phyloP scores from a whole-genome alignment of 2,888 invertebrate species.

The Lithodes maja region DNA sequence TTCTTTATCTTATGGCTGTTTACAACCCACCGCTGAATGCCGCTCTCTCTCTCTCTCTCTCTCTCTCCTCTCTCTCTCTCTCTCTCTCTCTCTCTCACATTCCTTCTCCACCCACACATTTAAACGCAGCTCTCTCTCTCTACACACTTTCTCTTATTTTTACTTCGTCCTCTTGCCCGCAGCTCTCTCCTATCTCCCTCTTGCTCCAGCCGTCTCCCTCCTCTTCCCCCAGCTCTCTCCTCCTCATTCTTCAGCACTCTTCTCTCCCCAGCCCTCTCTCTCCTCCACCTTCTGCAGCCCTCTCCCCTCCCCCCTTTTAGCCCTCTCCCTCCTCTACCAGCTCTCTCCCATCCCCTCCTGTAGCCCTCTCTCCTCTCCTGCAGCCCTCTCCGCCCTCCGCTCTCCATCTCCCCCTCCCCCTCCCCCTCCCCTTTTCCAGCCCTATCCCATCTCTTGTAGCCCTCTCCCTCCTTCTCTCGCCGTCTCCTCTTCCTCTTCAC shows the following conservation, averaged over 20 bases:
- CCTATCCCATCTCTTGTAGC: not conserved
- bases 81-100: not conserved
- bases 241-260: not conserved
- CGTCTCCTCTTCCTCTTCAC: no score
- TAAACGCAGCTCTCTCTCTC: not conserved
- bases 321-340: not conserved
- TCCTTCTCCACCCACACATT: conserved; percentile 6
- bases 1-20: not conserved
- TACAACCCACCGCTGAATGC: not conserved
- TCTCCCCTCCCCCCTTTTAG: conserved; percentile 5
- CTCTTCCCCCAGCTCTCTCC: conserved; percentile 3
- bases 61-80: no score
- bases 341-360: not conserved
- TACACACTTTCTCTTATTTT: not conserved
- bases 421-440: not conserved
- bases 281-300: not conserved
- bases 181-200: conserved; percentile 4
- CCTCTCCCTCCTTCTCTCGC: not conserved
- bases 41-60: not conserved
- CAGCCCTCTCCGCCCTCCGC: not conserved
- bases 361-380: not conserved
- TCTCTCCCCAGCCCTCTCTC: not conserved
- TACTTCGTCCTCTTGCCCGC: not conserved
- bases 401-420: not conserved
- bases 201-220: not conserved